These are phyloP conservation scores for Phocides pigmalion DNA, from an alignment of 1,140 invertebrate genomes.

Conservation along the genomic window DNA sequence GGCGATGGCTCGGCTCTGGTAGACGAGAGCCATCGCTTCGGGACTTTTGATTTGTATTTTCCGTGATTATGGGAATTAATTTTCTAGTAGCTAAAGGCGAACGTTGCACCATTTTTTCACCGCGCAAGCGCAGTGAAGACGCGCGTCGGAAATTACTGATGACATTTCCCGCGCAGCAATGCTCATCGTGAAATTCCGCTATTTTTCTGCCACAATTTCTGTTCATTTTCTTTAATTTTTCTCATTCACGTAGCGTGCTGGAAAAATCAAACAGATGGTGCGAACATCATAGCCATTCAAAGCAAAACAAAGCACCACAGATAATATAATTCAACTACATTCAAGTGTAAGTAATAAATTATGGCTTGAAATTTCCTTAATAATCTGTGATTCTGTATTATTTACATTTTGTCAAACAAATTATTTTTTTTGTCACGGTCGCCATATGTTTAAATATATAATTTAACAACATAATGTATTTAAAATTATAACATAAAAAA, in stretches of 20 bases:
- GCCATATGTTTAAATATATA: no score
- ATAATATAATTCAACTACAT: constrained; percentile 13
- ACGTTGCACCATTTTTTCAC: constrained; percentile 82
- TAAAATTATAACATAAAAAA: no score
- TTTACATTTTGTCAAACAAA: neutral
- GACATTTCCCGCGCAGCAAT: constrained; percentile 77
- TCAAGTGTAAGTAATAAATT: neutral
- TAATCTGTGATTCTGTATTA: neutral
- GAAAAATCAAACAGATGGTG: constrained; percentile 63
- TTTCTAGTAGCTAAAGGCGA: constrained; percentile 75
- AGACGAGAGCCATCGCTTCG: constrained; percentile 73
- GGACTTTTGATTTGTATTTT: constrained; percentile 72
- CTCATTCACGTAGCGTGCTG: constrained; percentile 70
- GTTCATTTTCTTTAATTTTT: constrained; percentile 74
- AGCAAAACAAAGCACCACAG: constrained; percentile 40
- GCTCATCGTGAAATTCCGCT: constrained; percentile 73
- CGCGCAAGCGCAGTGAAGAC: constrained; percentile 81
- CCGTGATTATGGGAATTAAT: constrained; percentile 81
- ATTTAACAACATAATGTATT: no score
- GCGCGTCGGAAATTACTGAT: constrained; percentile 76
- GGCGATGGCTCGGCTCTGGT: constrained; percentile 71
- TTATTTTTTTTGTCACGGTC: no score
- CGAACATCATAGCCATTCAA: neutral
- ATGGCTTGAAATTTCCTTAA: neutral
- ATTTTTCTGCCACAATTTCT: constrained; percentile 71